Evolutionary conservation across 2,113 vertebrate genomes (phyloP).

Genomic region (Onychostoma macrolepis): DNA sequence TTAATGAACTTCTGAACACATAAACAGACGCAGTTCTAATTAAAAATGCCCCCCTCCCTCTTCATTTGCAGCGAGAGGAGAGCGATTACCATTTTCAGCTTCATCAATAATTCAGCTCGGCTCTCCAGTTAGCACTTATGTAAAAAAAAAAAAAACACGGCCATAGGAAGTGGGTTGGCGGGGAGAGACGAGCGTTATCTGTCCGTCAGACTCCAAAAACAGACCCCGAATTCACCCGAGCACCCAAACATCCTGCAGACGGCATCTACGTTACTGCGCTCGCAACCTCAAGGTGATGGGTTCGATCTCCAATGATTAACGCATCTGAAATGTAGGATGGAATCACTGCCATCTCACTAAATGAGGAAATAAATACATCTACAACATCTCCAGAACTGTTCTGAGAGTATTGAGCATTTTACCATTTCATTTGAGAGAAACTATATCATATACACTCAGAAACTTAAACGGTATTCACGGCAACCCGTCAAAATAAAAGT

Average conservation of each 20-base stretch:
- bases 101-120: slow-evolving; percentile 43
- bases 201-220: background rate
- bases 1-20: background rate
- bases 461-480: no score
- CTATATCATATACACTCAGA: no score
- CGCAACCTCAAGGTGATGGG: background rate
- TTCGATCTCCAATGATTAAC: background rate
- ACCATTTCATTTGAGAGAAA: no score
- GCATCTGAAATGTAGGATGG: background rate
- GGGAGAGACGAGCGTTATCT: background rate
- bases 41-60: background rate
- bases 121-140: slow-evolving; percentile 2
- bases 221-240: background rate
- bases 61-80: background rate
- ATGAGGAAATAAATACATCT: no score
- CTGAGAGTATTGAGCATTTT: no score
- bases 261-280: background rate
- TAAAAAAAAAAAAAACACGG: background rate
- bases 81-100: background rate
- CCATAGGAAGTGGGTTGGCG: background rate
- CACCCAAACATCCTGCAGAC: background rate
- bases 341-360: no score
- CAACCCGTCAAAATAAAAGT: no score
- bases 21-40: background rate
- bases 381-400: no score